Conservation (phyloP, 1,140 invertebrate genomes). For the Eumaeus atala region DNA sequence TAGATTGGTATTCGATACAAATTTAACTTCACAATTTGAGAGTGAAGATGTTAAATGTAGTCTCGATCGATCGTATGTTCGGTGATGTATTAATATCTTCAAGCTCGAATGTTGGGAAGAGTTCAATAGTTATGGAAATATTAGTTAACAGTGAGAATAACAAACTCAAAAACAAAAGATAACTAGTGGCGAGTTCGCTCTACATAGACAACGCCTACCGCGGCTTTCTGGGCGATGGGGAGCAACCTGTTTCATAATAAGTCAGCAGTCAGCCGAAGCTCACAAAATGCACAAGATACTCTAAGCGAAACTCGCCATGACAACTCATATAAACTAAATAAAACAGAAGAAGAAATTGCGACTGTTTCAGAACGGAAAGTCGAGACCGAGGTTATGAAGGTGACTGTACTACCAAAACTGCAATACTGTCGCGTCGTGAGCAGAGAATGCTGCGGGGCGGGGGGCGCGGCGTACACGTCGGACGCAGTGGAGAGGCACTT, state of each 20-base stretch:
- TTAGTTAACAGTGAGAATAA: slow-evolving; percentile 7
- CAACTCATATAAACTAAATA: slow-evolving; percentile 30
- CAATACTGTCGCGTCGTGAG: slow-evolving; percentile 90
- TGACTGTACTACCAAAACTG: slow-evolving; percentile 93
- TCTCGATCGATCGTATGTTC: not conserved
- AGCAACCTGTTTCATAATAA: not conserved
- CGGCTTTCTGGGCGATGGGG: not conserved
- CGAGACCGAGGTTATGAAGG: slow-evolving; percentile 62
- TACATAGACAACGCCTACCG: not conserved
- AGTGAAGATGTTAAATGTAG: slow-evolving; percentile 7
- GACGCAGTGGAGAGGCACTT: slow-evolving; percentile 89
- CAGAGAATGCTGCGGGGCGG: slow-evolving; percentile 78
- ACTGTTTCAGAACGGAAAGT: slow-evolving; percentile 63
- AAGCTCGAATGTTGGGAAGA: slow-evolving; percentile 2
- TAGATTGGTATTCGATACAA: too few species aligned
- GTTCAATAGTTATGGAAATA: slow-evolving; percentile 15
- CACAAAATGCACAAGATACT: slow-evolving; percentile 12
- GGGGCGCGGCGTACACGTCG: slow-evolving; percentile 76
- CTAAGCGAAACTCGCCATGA: slow-evolving; percentile 24
- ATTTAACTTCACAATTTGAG: not conserved
- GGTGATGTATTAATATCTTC: slow-evolving; percentile 4
- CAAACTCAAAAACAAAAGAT: slow-evolving; percentile 12
- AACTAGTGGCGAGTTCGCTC: not conserved
- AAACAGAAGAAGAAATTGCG: slow-evolving; percentile 61
- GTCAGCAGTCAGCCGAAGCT: slow-evolving; percentile 7